Evolutionary conservation across 2,797 vertebrate genomes (phyloP).

Genomic region (Leucoraja ocellata): DNA sequence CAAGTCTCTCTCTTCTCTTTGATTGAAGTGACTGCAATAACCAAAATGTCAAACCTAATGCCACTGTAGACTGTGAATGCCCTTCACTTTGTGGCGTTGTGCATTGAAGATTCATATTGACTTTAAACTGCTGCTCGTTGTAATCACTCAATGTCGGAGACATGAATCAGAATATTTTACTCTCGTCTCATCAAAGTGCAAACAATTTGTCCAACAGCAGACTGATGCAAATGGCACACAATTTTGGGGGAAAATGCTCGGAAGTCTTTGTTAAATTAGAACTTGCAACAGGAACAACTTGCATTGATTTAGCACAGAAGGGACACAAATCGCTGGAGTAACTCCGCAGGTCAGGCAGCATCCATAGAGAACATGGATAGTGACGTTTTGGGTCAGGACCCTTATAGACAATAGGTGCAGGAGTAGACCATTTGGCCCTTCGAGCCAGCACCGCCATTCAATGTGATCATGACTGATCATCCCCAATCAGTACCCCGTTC

Average conservation of each 20-base stretch:
- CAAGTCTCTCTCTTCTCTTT: neutral
- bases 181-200: neutral
- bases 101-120: neutral
- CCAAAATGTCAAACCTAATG: neutral
- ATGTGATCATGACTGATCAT: too few species aligned
- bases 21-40: neutral
- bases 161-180: neutral
- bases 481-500: too few species aligned
- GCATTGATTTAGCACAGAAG: neutral
- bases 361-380: too few species aligned
- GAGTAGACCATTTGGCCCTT: too few species aligned
- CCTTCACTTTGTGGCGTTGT: neutral
- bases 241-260: neutral
- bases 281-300: neutral
- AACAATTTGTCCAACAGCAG: neutral
- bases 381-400: too few species aligned
- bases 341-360: too few species aligned
- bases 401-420: too few species aligned
- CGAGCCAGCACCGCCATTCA: too few species aligned
- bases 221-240: neutral
- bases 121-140: neutral
- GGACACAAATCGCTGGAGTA: too few species aligned
- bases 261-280: neutral
- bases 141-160: neutral
- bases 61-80: neutral